Evolutionary conservation across 2,113 vertebrate genomes (phyloP).

Genomic region (Chamaea fasciata): DNA sequence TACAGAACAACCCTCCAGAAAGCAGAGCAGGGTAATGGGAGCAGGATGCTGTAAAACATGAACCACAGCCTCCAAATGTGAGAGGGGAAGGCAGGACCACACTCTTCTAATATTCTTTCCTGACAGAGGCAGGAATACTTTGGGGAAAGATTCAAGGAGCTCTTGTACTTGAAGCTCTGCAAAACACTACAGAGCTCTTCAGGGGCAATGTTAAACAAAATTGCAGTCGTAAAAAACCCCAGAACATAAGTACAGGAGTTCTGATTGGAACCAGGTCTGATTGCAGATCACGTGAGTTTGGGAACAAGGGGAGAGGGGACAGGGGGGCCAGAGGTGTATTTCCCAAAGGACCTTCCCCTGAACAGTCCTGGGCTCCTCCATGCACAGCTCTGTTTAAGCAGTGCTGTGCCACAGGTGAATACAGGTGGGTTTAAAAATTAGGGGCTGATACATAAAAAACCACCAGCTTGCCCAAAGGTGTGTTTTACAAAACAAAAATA

Average conservation of each 20-base stretch:
- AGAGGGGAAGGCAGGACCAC: slow-evolving; percentile 7
- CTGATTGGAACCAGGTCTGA: not conserved
- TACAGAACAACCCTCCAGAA: not conserved
- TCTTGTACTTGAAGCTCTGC: not conserved
- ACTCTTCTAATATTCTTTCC: not conserved
- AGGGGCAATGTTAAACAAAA: not conserved
- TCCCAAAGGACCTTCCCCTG: not conserved
- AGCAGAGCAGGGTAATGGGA: slow-evolving; percentile 20
- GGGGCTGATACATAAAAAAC: not conserved
- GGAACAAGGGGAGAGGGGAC: not conserved
- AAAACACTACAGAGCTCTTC: not conserved
- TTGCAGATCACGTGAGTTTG: not conserved
- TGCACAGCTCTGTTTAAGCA: not conserved
- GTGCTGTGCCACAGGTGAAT: not conserved
- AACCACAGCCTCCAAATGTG: slow-evolving; percentile 34
- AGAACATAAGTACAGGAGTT: not conserved
- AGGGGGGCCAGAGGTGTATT: not conserved
- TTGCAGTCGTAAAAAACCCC: not conserved
- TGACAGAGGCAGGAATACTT: not conserved
- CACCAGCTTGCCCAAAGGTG: not conserved
- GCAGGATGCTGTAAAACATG: slow-evolving; percentile 1
- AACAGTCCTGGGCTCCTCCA: not conserved
- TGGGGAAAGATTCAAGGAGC: slow-evolving; percentile 15
- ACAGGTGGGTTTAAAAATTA: not conserved
- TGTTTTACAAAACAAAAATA: not conserved